These are phyloP conservation scores for Phodopus roborovskii DNA, from an alignment of 2,113 vertebrate genomes.

Conservation along the genomic window DNA sequence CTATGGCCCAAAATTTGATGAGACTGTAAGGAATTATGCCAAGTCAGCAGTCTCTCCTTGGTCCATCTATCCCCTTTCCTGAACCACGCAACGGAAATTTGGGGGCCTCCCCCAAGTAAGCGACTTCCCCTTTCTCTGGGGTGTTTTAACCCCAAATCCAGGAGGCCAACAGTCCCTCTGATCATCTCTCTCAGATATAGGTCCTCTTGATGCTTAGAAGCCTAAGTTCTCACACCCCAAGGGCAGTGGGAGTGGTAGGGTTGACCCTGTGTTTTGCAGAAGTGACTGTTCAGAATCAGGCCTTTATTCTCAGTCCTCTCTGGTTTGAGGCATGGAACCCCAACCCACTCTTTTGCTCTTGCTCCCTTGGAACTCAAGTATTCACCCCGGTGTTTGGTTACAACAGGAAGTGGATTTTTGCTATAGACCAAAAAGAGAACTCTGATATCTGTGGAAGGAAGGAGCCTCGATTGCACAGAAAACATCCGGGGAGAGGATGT, in stretches of 20 bases:
- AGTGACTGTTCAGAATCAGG: not conserved
- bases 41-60: constrained; percentile 74
- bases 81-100: constrained; percentile 67
- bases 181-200: not conserved
- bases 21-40: constrained; percentile 60
- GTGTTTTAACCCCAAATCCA: constrained; percentile 58
- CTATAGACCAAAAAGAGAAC: constrained; percentile 78
- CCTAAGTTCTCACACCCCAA: not conserved
- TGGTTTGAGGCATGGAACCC: not conserved
- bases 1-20: constrained; percentile 75
- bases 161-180: not conserved
- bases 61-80: constrained; percentile 53
- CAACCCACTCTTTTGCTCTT: constrained; percentile 42
- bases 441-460: constrained; percentile 74
- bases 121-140: constrained; percentile 74
- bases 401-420: constrained; percentile 82
- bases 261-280: constrained; percentile 20
- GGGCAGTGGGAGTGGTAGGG: not conserved
- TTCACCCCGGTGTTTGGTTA: constrained; percentile 72
- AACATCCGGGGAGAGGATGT: constrained; percentile 79
- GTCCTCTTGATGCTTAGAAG: constrained; percentile 2
- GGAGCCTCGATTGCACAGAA: constrained; percentile 73
- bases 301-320: not conserved
- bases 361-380: constrained; percentile 45
- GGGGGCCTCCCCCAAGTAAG: constrained; percentile 67